Evolutionary conservation across 2,888 invertebrate species (phyloP).

Genomic region (Pherbina coryleti): DNA sequence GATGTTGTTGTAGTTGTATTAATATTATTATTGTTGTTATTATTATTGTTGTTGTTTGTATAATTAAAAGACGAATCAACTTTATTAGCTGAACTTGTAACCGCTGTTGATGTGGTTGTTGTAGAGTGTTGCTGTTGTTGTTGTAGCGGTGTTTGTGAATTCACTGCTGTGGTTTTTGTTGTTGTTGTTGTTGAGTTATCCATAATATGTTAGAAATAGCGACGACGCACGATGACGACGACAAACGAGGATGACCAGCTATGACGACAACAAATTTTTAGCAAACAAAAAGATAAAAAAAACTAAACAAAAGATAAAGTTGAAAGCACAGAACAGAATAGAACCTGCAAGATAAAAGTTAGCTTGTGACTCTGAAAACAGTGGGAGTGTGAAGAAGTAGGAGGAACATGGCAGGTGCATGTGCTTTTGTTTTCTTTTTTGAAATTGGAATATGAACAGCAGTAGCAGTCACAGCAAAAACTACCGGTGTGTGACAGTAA

Average conservation of each 20-base stretch:
- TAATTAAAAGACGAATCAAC: conserved; percentile 29
- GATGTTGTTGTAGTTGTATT: conserved; percentile 51
- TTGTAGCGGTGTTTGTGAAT: conserved; percentile 34
- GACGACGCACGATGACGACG: conserved; percentile 31
- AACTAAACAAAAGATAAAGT: neutral
- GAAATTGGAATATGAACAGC: neutral
- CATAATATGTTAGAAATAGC: conserved; percentile 61
- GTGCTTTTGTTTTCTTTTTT: conserved; percentile 20
- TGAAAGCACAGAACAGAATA: neutral
- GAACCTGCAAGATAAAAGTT: no score
- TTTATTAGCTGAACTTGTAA: conserved; percentile 40
- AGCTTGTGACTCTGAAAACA: no score
- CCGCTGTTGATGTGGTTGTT: conserved; percentile 48
- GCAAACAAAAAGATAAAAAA: conserved; percentile 6
- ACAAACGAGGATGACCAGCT: conserved; percentile 32
- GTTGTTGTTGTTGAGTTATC: conserved; percentile 62
- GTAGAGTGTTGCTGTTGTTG: conserved; percentile 52
- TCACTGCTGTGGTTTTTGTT: conserved; percentile 53
- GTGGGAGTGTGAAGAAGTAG: neutral
- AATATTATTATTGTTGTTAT: conserved; percentile 52
- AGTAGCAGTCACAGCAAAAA: neutral
- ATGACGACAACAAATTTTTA: conserved; percentile 16
- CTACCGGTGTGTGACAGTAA: neutral
- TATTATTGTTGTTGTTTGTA: conserved; percentile 47
- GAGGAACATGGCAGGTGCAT: neutral